Base-by-base conservation (phyloP, 2,113 vertebrate genomes). In the Aspiorhynchus laticeps region DNA sequence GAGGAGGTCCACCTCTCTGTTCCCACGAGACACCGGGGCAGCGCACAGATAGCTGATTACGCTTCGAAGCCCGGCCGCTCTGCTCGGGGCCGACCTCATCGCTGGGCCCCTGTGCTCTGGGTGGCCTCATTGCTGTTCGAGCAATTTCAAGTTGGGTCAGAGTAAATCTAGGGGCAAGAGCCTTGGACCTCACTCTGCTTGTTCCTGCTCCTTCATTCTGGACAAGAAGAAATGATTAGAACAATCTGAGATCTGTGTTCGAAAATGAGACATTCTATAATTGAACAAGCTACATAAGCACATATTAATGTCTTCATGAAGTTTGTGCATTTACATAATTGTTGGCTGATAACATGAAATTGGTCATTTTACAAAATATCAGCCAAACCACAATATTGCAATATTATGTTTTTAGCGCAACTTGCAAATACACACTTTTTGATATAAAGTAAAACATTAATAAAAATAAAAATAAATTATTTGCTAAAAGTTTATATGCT, bases 41-140 rank as follows among this genome's bases (percentile, higher is more conserved):
- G 36, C n/a, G n/a, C 19, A 65, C 80, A 11, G 59, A 82, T 26
- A 46, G 38, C 59, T 46, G 80, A 82, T 82, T 67, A 81, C 24
- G n/a, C 59, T 46, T 46, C 56, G 46, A 26, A 82, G 15, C 21
- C 78, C 9, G 33, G 36, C 56, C 78, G 61, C 33, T 36, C 11
- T 80, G 78, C 53, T 26, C 36, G 15, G 78, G 28, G 14, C n/a
- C 3, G 74, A 46, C 24, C 74, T 46, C n/a, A 17, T 43, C n/a
- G 41, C 41, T 74, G 41, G 73, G 73, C 38, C 73, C 5, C 0
- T 15, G 24, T 48, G 74, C 41, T 76, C 74, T 28, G 74, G 71
- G 59, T 67, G 59, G 41, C 59, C 59, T 67, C 59, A 31, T 28
- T 65, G 80, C 80, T 82, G 80, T 65, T 82, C 4, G 12, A 61